These are phyloP conservation scores for Helicoverpa armigera DNA, from an alignment of 1,140 invertebrate genomes.

Conservation along the genomic window DNA sequence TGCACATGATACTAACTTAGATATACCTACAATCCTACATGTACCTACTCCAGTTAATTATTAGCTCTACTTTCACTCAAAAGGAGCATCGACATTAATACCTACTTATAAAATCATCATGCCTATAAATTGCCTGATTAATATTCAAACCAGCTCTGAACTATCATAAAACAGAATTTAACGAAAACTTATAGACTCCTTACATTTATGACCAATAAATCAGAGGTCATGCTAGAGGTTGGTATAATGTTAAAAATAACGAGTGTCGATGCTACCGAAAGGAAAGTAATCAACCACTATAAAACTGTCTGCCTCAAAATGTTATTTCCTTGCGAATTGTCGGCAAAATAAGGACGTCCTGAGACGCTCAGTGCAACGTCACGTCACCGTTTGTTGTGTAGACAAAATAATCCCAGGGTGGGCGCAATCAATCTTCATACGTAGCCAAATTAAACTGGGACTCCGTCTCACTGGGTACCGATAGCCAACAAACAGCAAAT, in stretches of 20 bases:
- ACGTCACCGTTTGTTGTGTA: conserved; percentile 65
- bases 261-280: conserved; percentile 28
- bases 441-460: conserved; percentile 66
- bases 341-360: conserved; percentile 70
- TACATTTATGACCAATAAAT: background rate
- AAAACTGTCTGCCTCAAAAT: conserved; percentile 50
- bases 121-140: conserved; percentile 12
- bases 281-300: conserved; percentile 50
- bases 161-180: background rate
- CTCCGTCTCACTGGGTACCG: conserved; percentile 52
- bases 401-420: conserved; percentile 75
- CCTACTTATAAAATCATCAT: background rate
- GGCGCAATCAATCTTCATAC: conserved; percentile 80
- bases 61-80: conserved; percentile 54
- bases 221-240: conserved; percentile 1
- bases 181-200: background rate
- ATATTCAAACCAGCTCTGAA: background rate
- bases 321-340: conserved; percentile 53
- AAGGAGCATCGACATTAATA: conserved; percentile 10
- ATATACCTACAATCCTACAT: too few relatives aligned
- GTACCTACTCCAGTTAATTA: conserved; percentile 52
- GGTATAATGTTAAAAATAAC: background rate
- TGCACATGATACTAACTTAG: too few relatives aligned
- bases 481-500: conserved; percentile 46
- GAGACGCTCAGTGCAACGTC: conserved; percentile 60